Base-by-base conservation (phyloP, 1,140 invertebrate genomes). In the Scylla paramamosain region DNA sequence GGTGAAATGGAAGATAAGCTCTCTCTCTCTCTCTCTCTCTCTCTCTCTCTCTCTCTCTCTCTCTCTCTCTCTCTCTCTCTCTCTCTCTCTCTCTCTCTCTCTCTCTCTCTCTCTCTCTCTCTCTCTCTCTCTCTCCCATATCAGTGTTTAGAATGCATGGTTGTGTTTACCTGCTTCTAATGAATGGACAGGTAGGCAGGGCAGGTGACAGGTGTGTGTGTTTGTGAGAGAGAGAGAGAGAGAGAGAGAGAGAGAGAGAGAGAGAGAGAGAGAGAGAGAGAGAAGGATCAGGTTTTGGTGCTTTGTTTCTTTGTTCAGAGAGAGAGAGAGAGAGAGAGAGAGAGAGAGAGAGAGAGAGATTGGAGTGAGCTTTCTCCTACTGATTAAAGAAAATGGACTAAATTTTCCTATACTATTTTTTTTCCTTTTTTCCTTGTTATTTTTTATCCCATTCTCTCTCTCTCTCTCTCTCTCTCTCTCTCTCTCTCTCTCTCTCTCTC, bases 181-280 rank as follows among this genome's bases (percentile, higher is more conserved):
- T 59, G 20, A 59, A 59, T 20, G 20, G 52, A 20, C 20, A 20
- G 10, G 52, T 59, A 59, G 52, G 52, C 10, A 20, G 20, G 52
- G 0, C 12, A 59, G 52, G 52, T 12, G 52, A 59, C 84, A 87
- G 39, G 29, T 87, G 84, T 87, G 84, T 87, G 29, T 39, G 89
- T n/a, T 4, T 16, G 91, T 67, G n/a, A 77, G 59, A 46, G 89
- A 52, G 89, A 59, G 46, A 59, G 89, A 91, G 89, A 48, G 46
- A 46, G 32, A 46, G 88, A 90, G 4, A 90, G 88, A 90, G 86
- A 45, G 88, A 45, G 87, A 39, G 31, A 89, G 87, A 89, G 87
- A 89, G 87, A 87, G 87, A 90, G 16, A 10, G n/a, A 10, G 45
- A 20, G 14, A 28, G 28, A 32, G n/a, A 92, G 91, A 46, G 29